A percentile compares a stretch with the other conserved stretches of the same genome.
Conservation (phyloP, 2,113 vertebrate genomes). For the Oreochromis tanganicae region DNA sequence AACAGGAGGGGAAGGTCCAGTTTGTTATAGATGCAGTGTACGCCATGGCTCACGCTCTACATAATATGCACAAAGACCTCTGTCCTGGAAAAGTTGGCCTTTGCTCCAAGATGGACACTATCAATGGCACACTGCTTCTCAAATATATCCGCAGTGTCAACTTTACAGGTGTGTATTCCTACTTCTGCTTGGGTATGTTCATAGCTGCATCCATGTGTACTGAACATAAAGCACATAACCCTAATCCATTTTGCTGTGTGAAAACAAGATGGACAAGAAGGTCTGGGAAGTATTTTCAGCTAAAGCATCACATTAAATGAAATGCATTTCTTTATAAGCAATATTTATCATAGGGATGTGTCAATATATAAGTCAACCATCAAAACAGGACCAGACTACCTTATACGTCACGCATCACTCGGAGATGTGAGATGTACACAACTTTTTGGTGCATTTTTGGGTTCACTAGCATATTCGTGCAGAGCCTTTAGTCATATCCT, state of each 20-base stretch:
- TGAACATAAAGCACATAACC: not conserved
- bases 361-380: not conserved
- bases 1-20: conserved; percentile 95
- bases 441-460: not conserved
- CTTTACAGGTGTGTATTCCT: conserved; percentile 84
- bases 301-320: not conserved
- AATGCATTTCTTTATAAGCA: not conserved
- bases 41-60: conserved; percentile 89
- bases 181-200: not conserved
- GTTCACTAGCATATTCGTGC: not conserved
- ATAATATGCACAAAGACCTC: conserved; percentile 89
- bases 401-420: not conserved
- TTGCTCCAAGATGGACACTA: conserved; percentile 85
- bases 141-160: conserved; percentile 92
- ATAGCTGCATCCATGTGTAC: not conserved
- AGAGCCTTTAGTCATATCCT: not conserved
- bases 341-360: not conserved
- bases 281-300: not conserved
- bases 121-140: conserved; percentile 87
- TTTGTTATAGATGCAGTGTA: conserved; percentile 94
- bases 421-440: not conserved
- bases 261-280: not conserved
- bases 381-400: not conserved
- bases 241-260: not conserved
- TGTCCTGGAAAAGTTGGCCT: conserved; percentile 88